Evolutionary conservation across 2,113 vertebrate genomes (phyloP), one percentile per base, ranked within the genome.

Genomic region (Pyrgilauda ruficollis): DNA sequence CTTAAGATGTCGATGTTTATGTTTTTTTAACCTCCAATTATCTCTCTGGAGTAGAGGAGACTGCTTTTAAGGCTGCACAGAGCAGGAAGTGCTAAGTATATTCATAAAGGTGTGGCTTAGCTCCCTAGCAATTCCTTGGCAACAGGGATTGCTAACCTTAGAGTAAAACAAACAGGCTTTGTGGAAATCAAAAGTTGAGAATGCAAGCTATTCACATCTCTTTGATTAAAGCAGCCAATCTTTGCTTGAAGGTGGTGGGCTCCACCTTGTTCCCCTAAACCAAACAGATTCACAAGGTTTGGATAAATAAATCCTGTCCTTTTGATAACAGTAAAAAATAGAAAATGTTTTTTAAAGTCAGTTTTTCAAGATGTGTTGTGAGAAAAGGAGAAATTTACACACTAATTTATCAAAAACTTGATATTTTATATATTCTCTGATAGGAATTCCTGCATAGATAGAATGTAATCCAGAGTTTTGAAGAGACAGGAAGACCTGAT

Each of bases 121-220:
- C 86, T 96, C 87, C 95, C 67, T 90, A 47, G 82, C 94, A 90
- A 91, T 93, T 62, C 95, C 92, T 91, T 96, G 87, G 94, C 81
- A 96, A 97, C 94, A 55, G 50, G 64, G 75, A 81, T 5, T 17
- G 79, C 59, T 92, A 43, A 74, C 94, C 95, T 93, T 84, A 86
- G 37, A 95, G 91, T 96, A 93, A 96, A 96, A 96, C 90, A 96
- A 96, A 94, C 92, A 96, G 82, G 76, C 86, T 94, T 85, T 94
- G 91, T 90, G 85, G 81, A 94, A 97, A 83, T 89, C 76, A 83
- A 27, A 94, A 96, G 84, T 11, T 91, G 94, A 93, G 88, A 92
- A 91, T 62, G 72, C 47, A 91, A 47, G 59, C 80, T 81, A 70
- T 68, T 90, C 66, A 30, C 20, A 35, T 80, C 75, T 64, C 87